phyloP scores from a whole-genome alignment of 2,113 vertebrate genomes.

The Chrysochloris asiatica region DNA sequence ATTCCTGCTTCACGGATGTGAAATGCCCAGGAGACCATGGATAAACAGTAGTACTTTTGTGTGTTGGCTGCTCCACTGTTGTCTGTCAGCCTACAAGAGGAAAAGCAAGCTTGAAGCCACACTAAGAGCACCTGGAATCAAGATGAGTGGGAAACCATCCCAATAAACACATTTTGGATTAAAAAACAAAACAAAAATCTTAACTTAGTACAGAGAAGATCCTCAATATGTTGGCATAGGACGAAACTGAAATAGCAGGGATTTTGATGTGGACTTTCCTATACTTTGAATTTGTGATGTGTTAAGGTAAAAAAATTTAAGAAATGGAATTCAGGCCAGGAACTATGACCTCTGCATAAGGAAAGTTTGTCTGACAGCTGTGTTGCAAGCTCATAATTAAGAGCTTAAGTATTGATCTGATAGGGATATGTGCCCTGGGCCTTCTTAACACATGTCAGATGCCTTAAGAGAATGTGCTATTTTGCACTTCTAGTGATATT shows the following conservation, averaged over 20 bases:
- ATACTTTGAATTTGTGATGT: constrained; percentile 23
- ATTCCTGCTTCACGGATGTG: too few relatives aligned
- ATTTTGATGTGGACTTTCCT: neutral
- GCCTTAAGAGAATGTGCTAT: neutral
- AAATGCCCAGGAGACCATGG: too few relatives aligned
- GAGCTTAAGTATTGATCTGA: neutral
- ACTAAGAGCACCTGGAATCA: too few relatives aligned
- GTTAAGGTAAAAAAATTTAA: neutral
- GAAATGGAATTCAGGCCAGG: neutral
- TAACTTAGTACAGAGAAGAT: constrained; percentile 7
- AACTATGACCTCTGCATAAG: neutral
- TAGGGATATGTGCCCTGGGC: neutral
- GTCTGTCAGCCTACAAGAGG: too few relatives aligned
- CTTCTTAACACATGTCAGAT: neutral
- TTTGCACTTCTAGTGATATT: neutral
- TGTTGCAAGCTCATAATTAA: neutral
- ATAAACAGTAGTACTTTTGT: too few relatives aligned
- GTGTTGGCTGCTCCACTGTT: too few relatives aligned
- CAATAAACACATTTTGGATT: too few relatives aligned
- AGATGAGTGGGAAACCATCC: too few relatives aligned
- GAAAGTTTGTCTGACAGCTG: neutral
- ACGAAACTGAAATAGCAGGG: neutral
- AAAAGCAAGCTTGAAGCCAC: too few relatives aligned
- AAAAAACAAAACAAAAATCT: too few relatives aligned
- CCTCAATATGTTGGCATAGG: neutral